Evolutionary conservation across 2,888 invertebrate species (phyloP).

Genomic region (Brassicogethes aeneus): DNA sequence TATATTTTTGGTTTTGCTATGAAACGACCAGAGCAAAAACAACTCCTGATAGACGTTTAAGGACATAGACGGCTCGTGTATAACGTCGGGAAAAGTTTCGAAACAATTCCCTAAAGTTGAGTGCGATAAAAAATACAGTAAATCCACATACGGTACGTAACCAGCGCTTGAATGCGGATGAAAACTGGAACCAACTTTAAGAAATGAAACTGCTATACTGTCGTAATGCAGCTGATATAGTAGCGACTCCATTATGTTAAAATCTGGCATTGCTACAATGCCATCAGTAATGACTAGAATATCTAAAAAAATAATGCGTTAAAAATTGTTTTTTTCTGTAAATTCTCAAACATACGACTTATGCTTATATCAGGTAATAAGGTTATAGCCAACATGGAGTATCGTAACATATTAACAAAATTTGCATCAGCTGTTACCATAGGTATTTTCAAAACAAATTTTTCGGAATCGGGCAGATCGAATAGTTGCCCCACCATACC

Average conservation of each 20-base stretch:
- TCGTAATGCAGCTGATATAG: slow-evolving; percentile 63
- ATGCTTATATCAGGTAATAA: slow-evolving; percentile 66
- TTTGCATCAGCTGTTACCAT: slow-evolving; percentile 59
- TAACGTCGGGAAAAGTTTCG: slow-evolving; percentile 45
- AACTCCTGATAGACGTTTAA: slow-evolving; percentile 37
- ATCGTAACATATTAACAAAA: slow-evolving; percentile 67
- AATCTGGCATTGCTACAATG: slow-evolving; percentile 60
- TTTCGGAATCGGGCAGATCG: slow-evolving; percentile 40
- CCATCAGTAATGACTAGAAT: slow-evolving; percentile 68
- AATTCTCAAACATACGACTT: slow-evolving; percentile 48
- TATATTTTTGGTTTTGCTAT: slow-evolving; percentile 22
- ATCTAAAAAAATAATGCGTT: slow-evolving; percentile 47
- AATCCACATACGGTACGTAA: slow-evolving; percentile 61
- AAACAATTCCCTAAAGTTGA: slow-evolving; percentile 68
- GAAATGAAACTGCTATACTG: slow-evolving; percentile 65
- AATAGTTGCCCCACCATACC: slow-evolving; percentile 46
- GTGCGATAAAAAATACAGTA: slow-evolving; percentile 64
- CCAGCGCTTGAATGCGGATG: slow-evolving; percentile 60
- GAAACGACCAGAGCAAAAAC: slow-evolving; percentile 32
- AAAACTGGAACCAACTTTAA: slow-evolving; percentile 59
- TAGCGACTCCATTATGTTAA: slow-evolving; percentile 61
- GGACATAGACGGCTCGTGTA: slow-evolving; percentile 29
- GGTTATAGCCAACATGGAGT: slow-evolving; percentile 65
- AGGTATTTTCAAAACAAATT: slow-evolving; percentile 42
- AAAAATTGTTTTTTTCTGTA: slow-evolving; percentile 3